Evolutionary conservation across 1,140 invertebrate species (phyloP).

Genomic region (Pseudomyrmex flavicornis): DNA sequence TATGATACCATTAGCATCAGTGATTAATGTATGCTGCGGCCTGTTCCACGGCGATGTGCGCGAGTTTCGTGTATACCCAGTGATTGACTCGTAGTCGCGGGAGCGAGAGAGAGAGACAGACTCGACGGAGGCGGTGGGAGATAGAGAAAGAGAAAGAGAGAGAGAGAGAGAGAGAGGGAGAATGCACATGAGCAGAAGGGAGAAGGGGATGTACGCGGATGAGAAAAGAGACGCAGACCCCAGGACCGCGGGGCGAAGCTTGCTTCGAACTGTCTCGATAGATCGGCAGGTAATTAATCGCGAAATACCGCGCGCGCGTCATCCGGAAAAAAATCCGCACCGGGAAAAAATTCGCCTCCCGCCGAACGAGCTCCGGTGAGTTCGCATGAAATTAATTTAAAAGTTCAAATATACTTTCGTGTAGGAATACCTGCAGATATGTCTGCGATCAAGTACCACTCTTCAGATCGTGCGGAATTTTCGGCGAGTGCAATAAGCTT

Average conservation of each 20-base stretch:
- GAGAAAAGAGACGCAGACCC: conserved; percentile 48
- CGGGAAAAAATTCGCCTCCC: conserved; percentile 36
- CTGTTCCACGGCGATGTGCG: conserved; percentile 79
- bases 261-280: conserved; percentile 69
- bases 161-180: conserved; percentile 23
- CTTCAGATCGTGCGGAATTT: conserved; percentile 25
- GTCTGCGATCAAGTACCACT: conserved; percentile 32
- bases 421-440: conserved; percentile 8
- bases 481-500: background rate
- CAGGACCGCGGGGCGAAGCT: conserved; percentile 46
- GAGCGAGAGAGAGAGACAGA: conserved; percentile 20
- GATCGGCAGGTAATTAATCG: conserved; percentile 77
- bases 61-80: conserved; percentile 78
- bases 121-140: conserved; percentile 21
- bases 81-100: conserved; percentile 79
- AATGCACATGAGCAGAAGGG: background rate
- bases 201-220: background rate
- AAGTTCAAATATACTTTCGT: conserved; percentile 56
- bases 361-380: conserved; percentile 4
- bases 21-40: conserved; percentile 84
- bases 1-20: conserved; percentile 85
- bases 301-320: conserved; percentile 68
- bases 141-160: conserved; percentile 7
- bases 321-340: conserved; percentile 52
- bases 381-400: conserved; percentile 59